These are phyloP conservation scores for Aspidapion aeneum DNA, from an alignment of 2,888 invertebrate species.

Conservation along the genomic window DNA sequence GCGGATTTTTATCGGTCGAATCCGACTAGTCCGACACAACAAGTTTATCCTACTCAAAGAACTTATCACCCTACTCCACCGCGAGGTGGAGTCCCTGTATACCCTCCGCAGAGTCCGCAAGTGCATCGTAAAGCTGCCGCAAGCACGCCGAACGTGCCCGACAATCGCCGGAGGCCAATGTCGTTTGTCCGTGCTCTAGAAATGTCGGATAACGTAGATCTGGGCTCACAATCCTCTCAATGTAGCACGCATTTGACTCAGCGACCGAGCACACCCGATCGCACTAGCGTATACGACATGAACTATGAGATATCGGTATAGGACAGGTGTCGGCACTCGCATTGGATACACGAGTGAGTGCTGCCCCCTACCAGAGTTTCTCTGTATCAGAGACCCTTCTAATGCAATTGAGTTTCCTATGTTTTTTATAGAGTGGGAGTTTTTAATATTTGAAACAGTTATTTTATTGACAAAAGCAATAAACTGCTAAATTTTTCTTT, in stretches of 20 bases:
- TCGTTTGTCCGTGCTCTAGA: constrained; percentile 87
- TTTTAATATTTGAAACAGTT: no score
- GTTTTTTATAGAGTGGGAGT: not conserved
- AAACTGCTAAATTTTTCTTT: no score
- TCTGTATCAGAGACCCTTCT: constrained; percentile 43
- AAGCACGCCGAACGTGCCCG: constrained; percentile 38
- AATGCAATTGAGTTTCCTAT: not conserved
- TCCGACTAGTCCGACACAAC: constrained; percentile 67
- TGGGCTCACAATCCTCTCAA: constrained; percentile 52
- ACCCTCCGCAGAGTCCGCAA: constrained; percentile 56
- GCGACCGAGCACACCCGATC: constrained; percentile 66
- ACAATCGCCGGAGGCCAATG: constrained; percentile 68
- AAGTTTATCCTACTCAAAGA: constrained; percentile 36
- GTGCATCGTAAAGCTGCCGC: constrained; percentile 53
- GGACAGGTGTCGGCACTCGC: constrained; percentile 52
- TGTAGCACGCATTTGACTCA: constrained; percentile 44
- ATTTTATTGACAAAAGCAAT: no score
- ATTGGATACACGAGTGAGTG: constrained; percentile 41
- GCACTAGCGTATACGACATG: constrained; percentile 90
- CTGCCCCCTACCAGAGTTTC: constrained; percentile 36
- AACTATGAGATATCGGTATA: constrained; percentile 95
- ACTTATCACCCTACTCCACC: constrained; percentile 60
- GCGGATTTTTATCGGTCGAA: constrained; percentile 60
- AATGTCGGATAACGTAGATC: constrained; percentile 85
- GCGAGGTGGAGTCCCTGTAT: constrained; percentile 66